Evolutionary conservation across 2,797 vertebrate species (phyloP).

Genomic region (Hapalemur alaotrensis): DNA sequence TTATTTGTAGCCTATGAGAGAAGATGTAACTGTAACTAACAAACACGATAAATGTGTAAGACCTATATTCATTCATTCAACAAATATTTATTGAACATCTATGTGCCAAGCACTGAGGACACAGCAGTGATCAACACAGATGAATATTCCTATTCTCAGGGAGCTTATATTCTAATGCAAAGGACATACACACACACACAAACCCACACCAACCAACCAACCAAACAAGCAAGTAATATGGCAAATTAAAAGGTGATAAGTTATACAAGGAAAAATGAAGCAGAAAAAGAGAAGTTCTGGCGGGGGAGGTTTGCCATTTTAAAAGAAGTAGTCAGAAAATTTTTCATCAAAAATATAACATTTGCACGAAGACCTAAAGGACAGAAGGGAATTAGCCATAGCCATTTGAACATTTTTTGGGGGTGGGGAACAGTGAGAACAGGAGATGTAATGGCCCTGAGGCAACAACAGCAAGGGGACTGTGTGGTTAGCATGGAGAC

Average conservation of each 20-base stretch:
- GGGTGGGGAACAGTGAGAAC: not conserved
- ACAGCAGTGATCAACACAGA: not conserved
- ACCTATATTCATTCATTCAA: not conserved
- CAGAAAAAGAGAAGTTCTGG: not conserved
- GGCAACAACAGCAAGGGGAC: not conserved
- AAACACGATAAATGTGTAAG: not conserved
- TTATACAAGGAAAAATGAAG: not conserved
- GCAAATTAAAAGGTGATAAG: not conserved
- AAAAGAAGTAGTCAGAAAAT: not conserved
- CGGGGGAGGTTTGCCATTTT: not conserved
- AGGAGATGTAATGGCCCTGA: not conserved
- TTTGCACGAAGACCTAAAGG: not conserved
- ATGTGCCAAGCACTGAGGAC: not conserved
- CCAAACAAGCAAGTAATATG: not conserved
- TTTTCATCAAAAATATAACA: not conserved
- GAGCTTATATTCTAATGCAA: not conserved
- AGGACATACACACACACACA: not conserved
- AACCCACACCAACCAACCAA: not conserved
- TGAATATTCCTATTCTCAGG: not conserved
- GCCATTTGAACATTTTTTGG: not conserved
- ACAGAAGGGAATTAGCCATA: not conserved
- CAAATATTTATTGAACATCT: not conserved
- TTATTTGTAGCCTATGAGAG: not conserved
- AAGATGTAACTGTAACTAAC: not conserved
- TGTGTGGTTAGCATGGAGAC: not conserved